Evolutionary conservation across 2,797 vertebrate species (phyloP).

Genomic region (Chrosomus eos): DNA sequence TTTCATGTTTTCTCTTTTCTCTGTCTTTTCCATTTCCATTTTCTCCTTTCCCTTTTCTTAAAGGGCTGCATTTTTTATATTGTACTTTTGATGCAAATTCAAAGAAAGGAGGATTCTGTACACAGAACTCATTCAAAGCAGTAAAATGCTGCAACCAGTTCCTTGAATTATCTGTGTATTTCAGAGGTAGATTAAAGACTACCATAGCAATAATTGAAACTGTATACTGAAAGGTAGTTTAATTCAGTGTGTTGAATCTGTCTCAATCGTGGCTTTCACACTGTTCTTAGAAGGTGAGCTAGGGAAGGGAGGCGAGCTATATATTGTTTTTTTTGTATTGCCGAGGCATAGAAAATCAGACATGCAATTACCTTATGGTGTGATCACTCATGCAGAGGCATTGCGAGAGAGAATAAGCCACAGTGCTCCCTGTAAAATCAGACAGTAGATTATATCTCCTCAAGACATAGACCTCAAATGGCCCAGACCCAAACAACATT

Average conservation of each 20-base stretch:
- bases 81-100: constrained; percentile 3
- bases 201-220: constrained; percentile 11
- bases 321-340: constrained; percentile 29
- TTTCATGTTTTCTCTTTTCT: background rate
- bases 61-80: background rate
- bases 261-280: background rate
- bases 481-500: background rate
- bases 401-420: background rate
- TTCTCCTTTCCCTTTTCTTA: background rate
- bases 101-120: background rate
- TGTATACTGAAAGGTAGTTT: constrained; percentile 20
- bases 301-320: background rate
- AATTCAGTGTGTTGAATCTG: background rate
- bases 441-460: constrained; percentile 13
- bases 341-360: constrained; percentile 17
- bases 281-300: constrained; percentile 4
- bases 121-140: constrained; percentile 8
- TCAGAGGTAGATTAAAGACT: constrained; percentile 6
- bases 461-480: background rate
- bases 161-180: constrained; percentile 5
- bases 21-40: background rate
- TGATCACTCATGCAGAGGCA: constrained; percentile 3
- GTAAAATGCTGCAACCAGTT: background rate
- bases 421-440: constrained; percentile 1
- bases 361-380: constrained; percentile 19